phyloP scores from a whole-genome alignment of 2,888 invertebrate genomes.

The Polydrusus pterygomalis region DNA sequence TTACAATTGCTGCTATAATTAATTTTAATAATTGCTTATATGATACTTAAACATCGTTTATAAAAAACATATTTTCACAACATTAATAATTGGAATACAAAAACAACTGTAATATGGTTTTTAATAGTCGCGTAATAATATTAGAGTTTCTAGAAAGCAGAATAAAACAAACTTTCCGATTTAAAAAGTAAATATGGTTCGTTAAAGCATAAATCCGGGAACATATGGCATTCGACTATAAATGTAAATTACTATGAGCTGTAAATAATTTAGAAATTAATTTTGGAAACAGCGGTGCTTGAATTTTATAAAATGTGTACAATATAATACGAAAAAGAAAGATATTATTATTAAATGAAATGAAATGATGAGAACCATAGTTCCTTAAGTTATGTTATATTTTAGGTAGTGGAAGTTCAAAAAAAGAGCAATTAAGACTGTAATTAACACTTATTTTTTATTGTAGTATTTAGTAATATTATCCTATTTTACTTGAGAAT shows the following conservation, averaged over 20 bases:
- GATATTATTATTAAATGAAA: background rate
- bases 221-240: slow-evolving; percentile 46
- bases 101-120: background rate
- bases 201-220: slow-evolving; percentile 48
- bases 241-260: slow-evolving; percentile 30
- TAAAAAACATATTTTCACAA: background rate
- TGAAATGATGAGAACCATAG: too few relatives aligned
- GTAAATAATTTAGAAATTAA: slow-evolving; percentile 49
- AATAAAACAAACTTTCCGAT: slow-evolving; percentile 8
- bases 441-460: too few relatives aligned
- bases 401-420: too few relatives aligned
- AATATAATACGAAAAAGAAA: background rate
- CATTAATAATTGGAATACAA: background rate
- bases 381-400: too few relatives aligned
- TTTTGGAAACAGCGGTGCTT: slow-evolving; percentile 33
- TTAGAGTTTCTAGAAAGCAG: background rate
- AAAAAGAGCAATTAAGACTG: too few relatives aligned
- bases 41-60: background rate
- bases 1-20: too few relatives aligned
- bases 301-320: background rate
- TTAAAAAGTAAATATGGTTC: slow-evolving; percentile 25
- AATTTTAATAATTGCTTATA: too few relatives aligned
- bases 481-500: too few relatives aligned
- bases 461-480: too few relatives aligned
- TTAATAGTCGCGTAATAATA: slow-evolving; percentile 1